A percentile compares a stretch with the other conserved stretches of the same genome.
These are phyloP conservation scores for Epinephelus moara DNA, from an alignment of 2,113 vertebrate species.

Conservation along the genomic window DNA sequence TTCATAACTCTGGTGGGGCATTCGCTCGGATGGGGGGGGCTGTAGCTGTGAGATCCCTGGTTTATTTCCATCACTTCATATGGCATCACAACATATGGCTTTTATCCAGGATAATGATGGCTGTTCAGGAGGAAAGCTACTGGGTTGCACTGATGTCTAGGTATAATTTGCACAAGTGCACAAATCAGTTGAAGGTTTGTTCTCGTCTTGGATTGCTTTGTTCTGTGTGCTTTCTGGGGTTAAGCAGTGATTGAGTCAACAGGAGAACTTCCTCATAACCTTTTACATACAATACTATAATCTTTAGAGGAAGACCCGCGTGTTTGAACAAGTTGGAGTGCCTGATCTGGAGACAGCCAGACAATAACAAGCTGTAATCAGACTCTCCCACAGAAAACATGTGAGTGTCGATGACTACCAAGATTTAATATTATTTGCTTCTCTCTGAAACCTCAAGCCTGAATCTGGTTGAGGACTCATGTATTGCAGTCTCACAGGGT, in stretches of 20 bases:
- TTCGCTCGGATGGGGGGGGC: constrained; percentile 58
- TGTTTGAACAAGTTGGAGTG: constrained; percentile 36
- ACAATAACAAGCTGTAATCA: constrained; percentile 11
- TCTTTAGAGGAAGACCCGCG: constrained; percentile 8
- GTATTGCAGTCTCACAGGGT: background rate
- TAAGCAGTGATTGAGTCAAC: background rate
- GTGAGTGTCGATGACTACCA: background rate
- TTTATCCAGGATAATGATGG: background rate
- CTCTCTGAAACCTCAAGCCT: background rate
- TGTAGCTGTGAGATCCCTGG: background rate
- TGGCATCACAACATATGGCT: background rate
- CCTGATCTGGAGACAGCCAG: background rate
- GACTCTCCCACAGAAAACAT: background rate
- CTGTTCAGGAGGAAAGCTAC: background rate
- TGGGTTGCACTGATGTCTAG: background rate
- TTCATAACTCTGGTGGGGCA: constrained; percentile 91
- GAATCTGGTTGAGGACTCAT: background rate
- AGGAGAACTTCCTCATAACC: background rate
- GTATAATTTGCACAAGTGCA: background rate
- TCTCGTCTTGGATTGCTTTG: constrained; percentile 4
- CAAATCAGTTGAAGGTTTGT: background rate
- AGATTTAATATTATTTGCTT: background rate
- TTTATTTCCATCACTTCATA: background rate
- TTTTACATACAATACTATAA: background rate
- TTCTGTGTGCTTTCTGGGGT: background rate